Evolutionary conservation across 2,113 vertebrate species (phyloP).

Genomic region (Aldabrachelys gigantea): DNA sequence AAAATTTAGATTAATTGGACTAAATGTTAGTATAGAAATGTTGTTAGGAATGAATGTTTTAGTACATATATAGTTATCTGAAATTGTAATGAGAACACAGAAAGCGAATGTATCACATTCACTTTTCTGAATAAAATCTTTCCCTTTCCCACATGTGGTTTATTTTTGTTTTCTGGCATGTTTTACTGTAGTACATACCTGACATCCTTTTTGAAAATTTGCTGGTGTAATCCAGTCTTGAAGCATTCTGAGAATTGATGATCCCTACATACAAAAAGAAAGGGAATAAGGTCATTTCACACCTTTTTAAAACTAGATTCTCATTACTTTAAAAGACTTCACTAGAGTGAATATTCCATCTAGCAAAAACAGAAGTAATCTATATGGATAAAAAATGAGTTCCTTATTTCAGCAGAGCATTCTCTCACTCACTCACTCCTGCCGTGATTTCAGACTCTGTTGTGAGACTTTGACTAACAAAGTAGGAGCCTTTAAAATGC

Average conservation of each 20-base stretch:
- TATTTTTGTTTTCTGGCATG: accelerated
- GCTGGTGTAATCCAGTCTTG: conserved; percentile 85
- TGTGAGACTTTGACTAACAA: not conserved
- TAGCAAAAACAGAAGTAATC: conserved; percentile 5
- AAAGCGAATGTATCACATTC: not conserved
- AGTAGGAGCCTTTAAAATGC: not conserved
- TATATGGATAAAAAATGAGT: not conserved
- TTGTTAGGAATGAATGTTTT: not conserved
- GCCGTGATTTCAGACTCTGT: not conserved
- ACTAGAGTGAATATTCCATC: not conserved
- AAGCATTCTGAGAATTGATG: conserved; percentile 90
- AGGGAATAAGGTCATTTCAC: not conserved
- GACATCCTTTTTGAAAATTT: conserved; percentile 84
- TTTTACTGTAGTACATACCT: conserved; percentile 70
- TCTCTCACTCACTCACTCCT: not conserved
- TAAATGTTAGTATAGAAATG: not conserved
- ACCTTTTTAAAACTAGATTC: not conserved
- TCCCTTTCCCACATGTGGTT: not conserved
- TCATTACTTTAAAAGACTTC: not conserved
- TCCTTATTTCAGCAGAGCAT: not conserved
- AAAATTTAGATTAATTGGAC: not conserved
- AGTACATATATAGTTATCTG: not conserved
- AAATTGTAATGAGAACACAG: not conserved
- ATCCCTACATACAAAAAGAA: conserved; percentile 78
- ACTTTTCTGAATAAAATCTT: not conserved